Evolutionary conservation across 2,888 invertebrate genomes (phyloP).

Genomic region (Sinohyriopsis cumingii): DNA sequence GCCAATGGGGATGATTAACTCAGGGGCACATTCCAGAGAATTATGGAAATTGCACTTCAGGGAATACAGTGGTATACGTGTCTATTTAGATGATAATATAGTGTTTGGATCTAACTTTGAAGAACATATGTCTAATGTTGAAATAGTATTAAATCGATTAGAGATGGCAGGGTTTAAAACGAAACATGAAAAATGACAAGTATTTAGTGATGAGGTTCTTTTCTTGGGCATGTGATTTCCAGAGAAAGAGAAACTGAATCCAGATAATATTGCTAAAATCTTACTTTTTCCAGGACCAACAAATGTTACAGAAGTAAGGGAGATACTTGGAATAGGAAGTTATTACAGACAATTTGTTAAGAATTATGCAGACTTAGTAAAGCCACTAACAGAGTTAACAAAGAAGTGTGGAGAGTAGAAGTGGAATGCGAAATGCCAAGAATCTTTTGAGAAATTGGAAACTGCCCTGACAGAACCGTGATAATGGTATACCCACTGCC

Average conservation of each 20-base stretch:
- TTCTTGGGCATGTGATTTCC: constrained; percentile 19
- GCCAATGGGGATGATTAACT: constrained; percentile 15
- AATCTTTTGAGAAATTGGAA: constrained; percentile 23
- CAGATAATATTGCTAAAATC: constrained; percentile 22
- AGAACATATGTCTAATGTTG: constrained; percentile 15
- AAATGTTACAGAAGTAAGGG: constrained; percentile 22
- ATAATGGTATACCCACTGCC: constrained; percentile 29
- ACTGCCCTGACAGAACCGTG: constrained; percentile 14
- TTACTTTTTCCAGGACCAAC: constrained; percentile 23
- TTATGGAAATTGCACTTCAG: constrained; percentile 12
- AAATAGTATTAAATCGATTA: constrained; percentile 12
- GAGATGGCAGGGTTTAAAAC: constrained; percentile 10
- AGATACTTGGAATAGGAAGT: constrained; percentile 21
- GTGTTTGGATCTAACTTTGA: constrained; percentile 16
- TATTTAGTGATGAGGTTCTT: constrained; percentile 24
- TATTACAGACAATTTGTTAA: constrained; percentile 21
- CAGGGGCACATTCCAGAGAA: constrained; percentile 16
- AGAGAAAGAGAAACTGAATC: constrained; percentile 22
- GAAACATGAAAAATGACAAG: constrained; percentile 18
- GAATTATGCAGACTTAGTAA: constrained; percentile 14
- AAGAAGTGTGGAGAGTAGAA: constrained; percentile 8
- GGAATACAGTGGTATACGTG: constrained; percentile 25
- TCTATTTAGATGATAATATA: constrained; percentile 18
- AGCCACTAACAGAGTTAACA: constrained; percentile 13
- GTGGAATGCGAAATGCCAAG: constrained; percentile 19